Evolutionary conservation across 2,797 vertebrate genomes (phyloP).

Genomic region (Heteromormyrus szaboi): DNA sequence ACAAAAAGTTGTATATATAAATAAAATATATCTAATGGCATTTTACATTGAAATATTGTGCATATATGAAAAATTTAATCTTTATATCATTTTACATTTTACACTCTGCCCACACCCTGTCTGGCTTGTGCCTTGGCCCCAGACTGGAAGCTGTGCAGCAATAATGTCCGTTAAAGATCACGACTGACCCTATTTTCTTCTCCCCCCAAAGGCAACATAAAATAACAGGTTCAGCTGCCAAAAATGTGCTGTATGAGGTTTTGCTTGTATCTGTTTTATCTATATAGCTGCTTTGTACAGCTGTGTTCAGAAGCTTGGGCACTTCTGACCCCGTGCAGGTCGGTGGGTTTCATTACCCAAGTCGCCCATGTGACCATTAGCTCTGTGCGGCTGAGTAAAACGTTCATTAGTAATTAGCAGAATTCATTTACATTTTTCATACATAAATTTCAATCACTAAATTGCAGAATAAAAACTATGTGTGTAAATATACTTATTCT

Average conservation of each 20-base stretch:
- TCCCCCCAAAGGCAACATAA: not conserved
- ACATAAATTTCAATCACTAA: not conserved
- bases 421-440: not conserved
- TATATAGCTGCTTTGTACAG: not conserved
- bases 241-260: not conserved
- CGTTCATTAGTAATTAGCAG: not conserved
- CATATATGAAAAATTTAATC: not conserved
- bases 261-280: not conserved
- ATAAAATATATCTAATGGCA: not conserved
- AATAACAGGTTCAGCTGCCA: not conserved
- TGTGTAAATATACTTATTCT: not conserved
- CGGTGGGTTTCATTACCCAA: not conserved
- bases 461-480: not conserved
- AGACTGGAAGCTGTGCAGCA: not conserved
- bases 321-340: not conserved
- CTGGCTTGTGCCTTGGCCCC: not conserved
- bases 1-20: not conserved
- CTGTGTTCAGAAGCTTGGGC: not conserved
- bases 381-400: not conserved
- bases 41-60: not conserved
- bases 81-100: not conserved
- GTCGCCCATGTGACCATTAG: not conserved
- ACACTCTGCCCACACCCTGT: not conserved
- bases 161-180: not conserved
- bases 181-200: not conserved